Evolutionary conservation across 2,113 vertebrate species (phyloP), one percentile per base, ranked within the genome.

Genomic region (Forbesichthys agassizii): DNA sequence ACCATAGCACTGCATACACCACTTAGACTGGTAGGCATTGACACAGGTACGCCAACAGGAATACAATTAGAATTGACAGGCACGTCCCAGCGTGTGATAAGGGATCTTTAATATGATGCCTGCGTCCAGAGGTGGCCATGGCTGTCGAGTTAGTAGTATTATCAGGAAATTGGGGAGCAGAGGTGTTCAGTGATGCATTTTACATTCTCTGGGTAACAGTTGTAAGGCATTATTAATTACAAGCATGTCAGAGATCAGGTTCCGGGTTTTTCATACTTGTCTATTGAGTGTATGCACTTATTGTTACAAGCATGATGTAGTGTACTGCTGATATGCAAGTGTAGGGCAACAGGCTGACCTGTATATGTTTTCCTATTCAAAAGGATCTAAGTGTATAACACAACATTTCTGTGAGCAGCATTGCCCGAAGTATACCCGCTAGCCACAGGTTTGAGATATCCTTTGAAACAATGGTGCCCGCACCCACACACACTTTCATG

Each of bases 381-480:
- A 42, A 6, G 36, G 36, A 42, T 42, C 4, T 42, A 42, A 42
- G 36, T 8, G 36, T 42, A 42, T 42, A 42, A 42, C 36, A 42
- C 20, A 42, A 42, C 20, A 42, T 78, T 71, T 73, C 42, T 11
- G 72, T 71, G 71, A 74, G 60, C 67, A 61, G 54, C 64, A 54
- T 73, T 61, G 70, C 76, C 81, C 48, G n/a, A 33, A 72, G 78
- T 83, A 68, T 42, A 68, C 52, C 56, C 48, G 7, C 67, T 46
- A 59, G 20, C 59, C 12, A 48, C 61, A 57, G 82, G 78, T 70
- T 57, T 77, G 74, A 81, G 61, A 78, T 71, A 69, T 48, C 61
- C 64, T 83, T 83, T 86, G 78, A 85, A 83, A 75, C 83, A 65
- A 74, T 73, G 68, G 54, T 81, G 57, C 77, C 33, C 48, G 57